phyloP scores from a whole-genome alignment of 2,113 vertebrate species.

The Vireo altiloquus region DNA sequence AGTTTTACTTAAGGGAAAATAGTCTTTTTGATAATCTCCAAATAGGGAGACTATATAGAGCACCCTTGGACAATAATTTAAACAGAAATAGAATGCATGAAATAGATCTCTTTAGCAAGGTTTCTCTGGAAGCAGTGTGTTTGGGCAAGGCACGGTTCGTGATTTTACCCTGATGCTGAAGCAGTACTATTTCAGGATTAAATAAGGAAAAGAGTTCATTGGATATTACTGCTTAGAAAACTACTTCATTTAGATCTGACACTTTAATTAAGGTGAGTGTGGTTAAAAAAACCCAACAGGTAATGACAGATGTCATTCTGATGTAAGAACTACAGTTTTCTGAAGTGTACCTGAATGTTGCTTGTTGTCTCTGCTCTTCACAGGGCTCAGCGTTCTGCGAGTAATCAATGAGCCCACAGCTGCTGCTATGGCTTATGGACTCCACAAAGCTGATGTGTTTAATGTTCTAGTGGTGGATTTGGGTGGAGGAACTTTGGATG shows the following conservation, averaged over 20 bases:
- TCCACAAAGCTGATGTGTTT: slow-evolving; percentile 92
- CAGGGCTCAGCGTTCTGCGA: slow-evolving; percentile 87
- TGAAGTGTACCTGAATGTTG: neutral
- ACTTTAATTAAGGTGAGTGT: neutral
- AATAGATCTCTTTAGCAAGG: neutral
- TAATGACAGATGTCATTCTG: neutral
- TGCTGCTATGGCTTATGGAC: slow-evolving; percentile 96
- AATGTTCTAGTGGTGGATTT: slow-evolving; percentile 96
- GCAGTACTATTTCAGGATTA: neutral
- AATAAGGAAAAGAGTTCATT: neutral
- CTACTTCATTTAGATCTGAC: neutral
- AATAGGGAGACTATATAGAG: neutral
- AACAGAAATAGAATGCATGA: neutral
- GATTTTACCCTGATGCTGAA: neutral
- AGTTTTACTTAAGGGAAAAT: neutral
- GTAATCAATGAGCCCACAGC: slow-evolving; percentile 97
- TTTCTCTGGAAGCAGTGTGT: neutral
- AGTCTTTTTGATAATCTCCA: neutral
- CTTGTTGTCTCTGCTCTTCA: neutral
- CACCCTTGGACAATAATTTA: neutral
- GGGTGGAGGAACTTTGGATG: slow-evolving; percentile 94
- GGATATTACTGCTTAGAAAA: neutral
- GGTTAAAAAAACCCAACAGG: neutral
- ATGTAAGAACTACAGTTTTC: neutral
- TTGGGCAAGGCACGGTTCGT: neutral